phyloP scores from a whole-genome alignment of 2,113 vertebrate genomes.

The Eulemur macaco region DNA sequence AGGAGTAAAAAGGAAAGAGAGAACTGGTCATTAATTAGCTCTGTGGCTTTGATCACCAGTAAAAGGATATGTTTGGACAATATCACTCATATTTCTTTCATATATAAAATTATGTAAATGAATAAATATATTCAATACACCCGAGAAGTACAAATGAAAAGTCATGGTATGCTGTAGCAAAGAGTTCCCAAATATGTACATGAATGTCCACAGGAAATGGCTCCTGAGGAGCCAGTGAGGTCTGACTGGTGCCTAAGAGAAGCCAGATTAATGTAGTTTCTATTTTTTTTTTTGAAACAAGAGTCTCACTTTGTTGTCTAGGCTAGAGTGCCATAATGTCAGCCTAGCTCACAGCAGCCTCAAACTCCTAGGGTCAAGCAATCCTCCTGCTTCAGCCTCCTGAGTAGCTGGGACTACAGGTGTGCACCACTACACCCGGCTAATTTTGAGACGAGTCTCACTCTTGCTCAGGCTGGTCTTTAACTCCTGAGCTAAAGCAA shows the following conservation, averaged over 20 bases:
- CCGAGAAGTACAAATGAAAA: background rate
- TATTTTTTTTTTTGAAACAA: too few relatives aligned
- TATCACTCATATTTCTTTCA: background rate
- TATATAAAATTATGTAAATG: background rate
- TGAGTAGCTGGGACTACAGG: too few relatives aligned
- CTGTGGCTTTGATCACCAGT: background rate
- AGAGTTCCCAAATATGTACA: background rate
- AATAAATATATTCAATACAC: background rate
- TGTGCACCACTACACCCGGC: too few relatives aligned
- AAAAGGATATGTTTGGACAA: background rate
- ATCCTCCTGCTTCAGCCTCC: too few relatives aligned
- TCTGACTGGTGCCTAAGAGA: background rate
- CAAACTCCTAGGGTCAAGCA: too few relatives aligned
- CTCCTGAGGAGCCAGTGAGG: background rate
- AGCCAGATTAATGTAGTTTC: background rate
- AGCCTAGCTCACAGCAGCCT: too few relatives aligned
- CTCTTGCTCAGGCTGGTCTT: too few relatives aligned
- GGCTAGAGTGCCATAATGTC: too few relatives aligned
- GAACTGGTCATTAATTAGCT: background rate
- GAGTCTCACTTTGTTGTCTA: too few relatives aligned
- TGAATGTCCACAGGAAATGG: background rate
- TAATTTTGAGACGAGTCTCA: too few relatives aligned
- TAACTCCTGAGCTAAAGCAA: too few relatives aligned
- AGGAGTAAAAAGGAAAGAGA: background rate
- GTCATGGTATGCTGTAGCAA: background rate